A percentile compares a stretch with the other conserved stretches of the same genome.
Evolutionary conservation across 2,888 invertebrate species (phyloP).

Genomic region (Cantharis rufa): DNA sequence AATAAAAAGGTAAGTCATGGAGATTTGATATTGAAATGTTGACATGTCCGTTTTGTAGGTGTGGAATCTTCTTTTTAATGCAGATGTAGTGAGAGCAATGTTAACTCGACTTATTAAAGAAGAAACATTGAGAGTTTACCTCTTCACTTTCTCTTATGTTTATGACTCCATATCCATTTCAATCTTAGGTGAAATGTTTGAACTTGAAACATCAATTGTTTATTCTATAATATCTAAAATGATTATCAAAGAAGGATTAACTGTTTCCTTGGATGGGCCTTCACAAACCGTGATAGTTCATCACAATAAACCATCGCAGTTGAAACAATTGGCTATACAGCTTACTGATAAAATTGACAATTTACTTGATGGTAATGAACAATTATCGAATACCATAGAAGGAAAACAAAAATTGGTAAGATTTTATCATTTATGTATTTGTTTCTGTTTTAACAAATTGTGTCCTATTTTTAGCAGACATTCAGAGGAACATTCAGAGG

Average conservation of each 20-base stretch:
- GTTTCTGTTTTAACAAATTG: not conserved
- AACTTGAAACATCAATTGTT: slow-evolving; percentile 81
- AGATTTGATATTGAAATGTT: not conserved
- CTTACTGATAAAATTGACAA: slow-evolving; percentile 90
- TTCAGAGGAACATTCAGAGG: slow-evolving; percentile 54
- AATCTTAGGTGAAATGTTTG: slow-evolving; percentile 92
- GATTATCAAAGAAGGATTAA: slow-evolving; percentile 97
- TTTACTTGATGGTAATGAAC: slow-evolving; percentile 95
- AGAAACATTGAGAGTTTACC: slow-evolving; percentile 93
- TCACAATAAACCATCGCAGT: slow-evolving; percentile 93
- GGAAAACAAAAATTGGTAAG: slow-evolving; percentile 71
- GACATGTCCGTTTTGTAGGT: slow-evolving; percentile 61
- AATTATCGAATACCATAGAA: slow-evolving; percentile 83
- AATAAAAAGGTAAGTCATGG: slow-evolving; percentile 76
- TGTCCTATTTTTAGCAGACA: slow-evolving; percentile 41
- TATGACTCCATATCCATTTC: slow-evolving; percentile 95
- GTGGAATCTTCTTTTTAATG: slow-evolving; percentile 95
- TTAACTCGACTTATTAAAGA: slow-evolving; percentile 91
- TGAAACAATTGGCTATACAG: slow-evolving; percentile 95
- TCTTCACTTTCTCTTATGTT: slow-evolving; percentile 97
- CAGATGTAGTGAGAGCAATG: slow-evolving; percentile 89
- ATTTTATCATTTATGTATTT: not conserved
- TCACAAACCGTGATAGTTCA: slow-evolving; percentile 97
- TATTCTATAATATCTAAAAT: slow-evolving; percentile 98
- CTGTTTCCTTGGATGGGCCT: slow-evolving; percentile 98